Conservation (phyloP, 30 jellyfish, hydroid and myxozoan genomes). For the Haliclystus octoradiatus region DNA sequence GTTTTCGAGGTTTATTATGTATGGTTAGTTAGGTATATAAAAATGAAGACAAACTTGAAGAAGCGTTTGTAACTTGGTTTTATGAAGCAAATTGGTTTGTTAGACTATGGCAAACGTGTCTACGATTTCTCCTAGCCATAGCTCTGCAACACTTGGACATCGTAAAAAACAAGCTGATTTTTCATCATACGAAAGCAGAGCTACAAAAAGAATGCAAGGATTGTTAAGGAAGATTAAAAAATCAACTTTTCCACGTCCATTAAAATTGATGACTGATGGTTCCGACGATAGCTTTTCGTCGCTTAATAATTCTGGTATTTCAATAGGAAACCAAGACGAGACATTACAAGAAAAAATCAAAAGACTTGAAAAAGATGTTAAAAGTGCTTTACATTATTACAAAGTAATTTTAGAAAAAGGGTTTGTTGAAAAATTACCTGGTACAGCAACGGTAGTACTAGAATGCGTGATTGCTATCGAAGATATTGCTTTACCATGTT, state of each 20-base stretch:
- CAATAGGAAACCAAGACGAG: constrained; percentile 16
- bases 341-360: constrained; percentile 57
- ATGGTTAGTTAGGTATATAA: too few relatives aligned
- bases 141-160: too few relatives aligned
- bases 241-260: constrained; percentile 51
- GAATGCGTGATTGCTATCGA: constrained; percentile 80
- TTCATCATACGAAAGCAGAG: too few relatives aligned
- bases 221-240: constrained; percentile 37
- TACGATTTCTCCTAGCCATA: too few relatives aligned
- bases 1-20: too few relatives aligned
- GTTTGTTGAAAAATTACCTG: constrained; percentile 82
- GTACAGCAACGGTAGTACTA: constrained; percentile 95
- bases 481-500: constrained; percentile 53
- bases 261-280: constrained; percentile 3
- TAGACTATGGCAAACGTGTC: too few relatives aligned
- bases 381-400: constrained; percentile 94
- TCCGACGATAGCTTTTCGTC: not conserved
- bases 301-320: constrained; percentile 17
- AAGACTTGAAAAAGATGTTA: constrained; percentile 78
- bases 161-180: too few relatives aligned
- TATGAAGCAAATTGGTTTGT: too few relatives aligned
- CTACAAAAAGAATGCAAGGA: constrained; percentile 48
- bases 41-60: too few relatives aligned
- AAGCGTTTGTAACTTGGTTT: too few relatives aligned
- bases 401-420: constrained; percentile 82